Evolutionary conservation across 2,797 vertebrate genomes (phyloP).

Genomic region (Zalophus californianus): DNA sequence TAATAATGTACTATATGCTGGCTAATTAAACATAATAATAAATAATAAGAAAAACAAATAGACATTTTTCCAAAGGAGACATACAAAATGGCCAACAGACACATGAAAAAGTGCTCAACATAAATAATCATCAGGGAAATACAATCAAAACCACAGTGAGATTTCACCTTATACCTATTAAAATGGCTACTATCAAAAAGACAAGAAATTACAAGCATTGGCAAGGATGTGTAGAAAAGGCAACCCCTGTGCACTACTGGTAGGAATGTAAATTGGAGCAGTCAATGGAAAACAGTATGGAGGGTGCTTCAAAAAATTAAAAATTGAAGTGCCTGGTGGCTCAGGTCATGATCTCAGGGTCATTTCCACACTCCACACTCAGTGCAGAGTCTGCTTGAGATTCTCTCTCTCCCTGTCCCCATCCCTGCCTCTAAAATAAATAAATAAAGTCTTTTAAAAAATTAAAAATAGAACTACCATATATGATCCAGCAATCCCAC

Average conservation of each 20-base stretch:
- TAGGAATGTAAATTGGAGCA: not conserved
- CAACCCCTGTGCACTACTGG: not conserved
- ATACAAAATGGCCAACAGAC: not conserved
- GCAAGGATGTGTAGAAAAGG: not conserved
- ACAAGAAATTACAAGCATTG: not conserved
- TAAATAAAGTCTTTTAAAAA: not conserved
- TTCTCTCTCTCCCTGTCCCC: not conserved
- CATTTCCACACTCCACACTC: not conserved
- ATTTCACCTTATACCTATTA: not conserved
- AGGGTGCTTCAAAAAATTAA: not conserved
- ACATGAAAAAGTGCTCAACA: not conserved
- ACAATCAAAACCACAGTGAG: not conserved
- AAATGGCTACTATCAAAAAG: not conserved
- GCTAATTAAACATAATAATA: too few species aligned
- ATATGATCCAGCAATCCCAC: not conserved
- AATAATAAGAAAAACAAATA: too few species aligned
- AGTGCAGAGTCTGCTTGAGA: not conserved
- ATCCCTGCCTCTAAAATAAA: not conserved
- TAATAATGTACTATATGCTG: too few species aligned
- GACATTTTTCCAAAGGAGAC: not conserved
- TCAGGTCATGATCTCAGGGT: not conserved
- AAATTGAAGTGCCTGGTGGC: not conserved
- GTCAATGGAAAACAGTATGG: not conserved
- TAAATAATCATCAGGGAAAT: not conserved
- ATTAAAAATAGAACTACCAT: not conserved